A percentile compares a stretch with the other conserved stretches of the same genome.
phyloP scores from a whole-genome alignment of 2,888 invertebrate genomes.

The Apamea crenata region DNA sequence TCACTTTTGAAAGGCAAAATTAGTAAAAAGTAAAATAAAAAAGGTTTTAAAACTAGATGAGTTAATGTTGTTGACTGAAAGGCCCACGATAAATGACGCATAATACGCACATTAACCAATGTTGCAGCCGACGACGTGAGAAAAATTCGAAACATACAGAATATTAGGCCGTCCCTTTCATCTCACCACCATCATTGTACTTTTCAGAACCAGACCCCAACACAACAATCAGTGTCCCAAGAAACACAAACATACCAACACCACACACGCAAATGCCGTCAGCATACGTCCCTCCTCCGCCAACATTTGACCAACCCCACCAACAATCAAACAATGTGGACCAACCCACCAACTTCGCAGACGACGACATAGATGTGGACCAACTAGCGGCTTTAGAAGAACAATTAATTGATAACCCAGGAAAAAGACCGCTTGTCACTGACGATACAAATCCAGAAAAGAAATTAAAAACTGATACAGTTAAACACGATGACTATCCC shows the following conservation, averaged over 20 bases:
- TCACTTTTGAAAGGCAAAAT: no score
- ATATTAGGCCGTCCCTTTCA: neutral
- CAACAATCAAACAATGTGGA: conserved; percentile 67
- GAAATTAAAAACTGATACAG: conserved; percentile 74
- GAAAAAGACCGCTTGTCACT: conserved; percentile 73
- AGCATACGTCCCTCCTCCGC: conserved; percentile 37
- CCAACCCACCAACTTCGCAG: conserved; percentile 76
- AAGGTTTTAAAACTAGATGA: no score
- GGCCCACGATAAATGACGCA: no score
- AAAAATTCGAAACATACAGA: neutral
- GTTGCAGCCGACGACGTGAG: neutral
- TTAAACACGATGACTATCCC: conserved; percentile 77
- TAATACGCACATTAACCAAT: neutral
- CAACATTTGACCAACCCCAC: conserved; percentile 50
- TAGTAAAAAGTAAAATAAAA: no score
- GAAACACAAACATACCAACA: conserved; percentile 74
- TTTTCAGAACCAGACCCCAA: conserved; percentile 74
- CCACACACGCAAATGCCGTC: conserved; percentile 75
- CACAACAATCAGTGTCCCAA: conserved; percentile 69
- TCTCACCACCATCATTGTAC: neutral
- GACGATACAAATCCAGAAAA: conserved; percentile 76
- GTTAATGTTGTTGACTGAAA: no score
- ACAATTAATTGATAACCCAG: conserved; percentile 72
- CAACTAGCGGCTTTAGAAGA: conserved; percentile 83
- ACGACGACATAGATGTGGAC: conserved; percentile 83